Evolutionary conservation across 2,888 invertebrate species (phyloP), one percentile per base, ranked within the genome.

Genomic region (Hypena proboscidalis): DNA sequence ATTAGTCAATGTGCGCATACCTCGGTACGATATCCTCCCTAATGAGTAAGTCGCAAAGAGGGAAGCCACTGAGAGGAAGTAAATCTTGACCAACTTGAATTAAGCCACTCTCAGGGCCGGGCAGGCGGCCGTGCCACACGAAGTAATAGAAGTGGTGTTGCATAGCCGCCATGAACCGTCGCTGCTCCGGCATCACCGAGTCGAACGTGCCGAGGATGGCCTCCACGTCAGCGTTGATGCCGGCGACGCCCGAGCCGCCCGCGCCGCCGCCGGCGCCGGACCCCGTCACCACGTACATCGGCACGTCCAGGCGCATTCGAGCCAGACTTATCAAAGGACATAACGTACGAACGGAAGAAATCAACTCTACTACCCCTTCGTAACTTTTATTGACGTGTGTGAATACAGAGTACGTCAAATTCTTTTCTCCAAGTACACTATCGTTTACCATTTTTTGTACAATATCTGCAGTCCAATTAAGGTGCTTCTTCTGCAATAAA

Each of bases 81-180:
- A 93, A 90, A 75, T 96, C 96, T 74, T 96, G 95, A 0, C 92
- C 95, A 1, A 96, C 93, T 13, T 94, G 90, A 22, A 96, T 84
- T 8, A 96, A 91, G 5, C 92, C 88, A 19, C 90, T 82, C 40
- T 93, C 93, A 4, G 92, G 92, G n/a, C 93, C 93, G 6, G 93
- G 86, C 40, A 95, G 86, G 54, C 92, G 92, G n/a, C 95, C 96
- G 58, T 95, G 93, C 92, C 95, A 93, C 1, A 96, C 95, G 67
- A 93, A 97, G 66, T 95, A 93, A 80, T 96, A 96, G 81, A 97
- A 97, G 17, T 96, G 82, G 54, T 95, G 94, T 71, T 96, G 96
- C 92, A 97, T 95, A 6, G 96, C 94, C 0, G 94, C 93, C 59
- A 95, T 93, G 72, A 94, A 97, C 9, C 95, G 92, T 25, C 94